Base-by-base conservation (phyloP, 1,140 invertebrate species). In the Polypedilum pembai region DNA sequence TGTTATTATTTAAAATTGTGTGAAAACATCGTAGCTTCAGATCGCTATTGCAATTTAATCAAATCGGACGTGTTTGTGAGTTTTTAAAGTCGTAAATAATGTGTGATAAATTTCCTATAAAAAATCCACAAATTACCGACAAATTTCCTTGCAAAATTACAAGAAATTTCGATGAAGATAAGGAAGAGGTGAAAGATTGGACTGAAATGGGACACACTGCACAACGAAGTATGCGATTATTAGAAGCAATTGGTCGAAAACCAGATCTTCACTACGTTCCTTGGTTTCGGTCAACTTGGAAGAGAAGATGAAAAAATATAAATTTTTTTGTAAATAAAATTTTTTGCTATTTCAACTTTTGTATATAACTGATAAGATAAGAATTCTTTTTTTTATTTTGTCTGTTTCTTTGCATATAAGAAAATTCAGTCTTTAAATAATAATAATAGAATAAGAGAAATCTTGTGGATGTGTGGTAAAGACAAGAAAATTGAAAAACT, bases 401-500 rank as follows among this genome's bases (percentile, higher is more conserved):
- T 33, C 24, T 33, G 24, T 3, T 33, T 33, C n/a, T 33, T 33
- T 33, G 24, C 24, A 33, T 3, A 33, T 1, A 33, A 33, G 24
- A 33, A 33, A 33, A 33, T 33, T 33, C 5, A 33, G 24, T 33
- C 24, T 33, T 33, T 33, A 33, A 33, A 33, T 3, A 33, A 33
- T 33, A 33, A 33, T 33, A 33, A 33, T 3, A 33, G 24, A 33
- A 33, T 33, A 33, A 33, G 24, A 33, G 24, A 33, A 33, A 33
- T 33, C 24, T 33, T 56, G 41, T 3, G 8, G n/a, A n/a, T n/a
- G 45, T 56, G 45, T n/a, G 45, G n/a, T 1, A 56, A 15, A 56
- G 45, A 56, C 45, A 56, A 56, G 45, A 12, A 56, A 56, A 56
- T 56, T 56, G 45, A 56, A 56, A 56, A 56, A 56, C 45, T 56